Evolutionary conservation across 2,888 invertebrate species (phyloP).

Genomic region (Drosophila prostipennis): DNA sequence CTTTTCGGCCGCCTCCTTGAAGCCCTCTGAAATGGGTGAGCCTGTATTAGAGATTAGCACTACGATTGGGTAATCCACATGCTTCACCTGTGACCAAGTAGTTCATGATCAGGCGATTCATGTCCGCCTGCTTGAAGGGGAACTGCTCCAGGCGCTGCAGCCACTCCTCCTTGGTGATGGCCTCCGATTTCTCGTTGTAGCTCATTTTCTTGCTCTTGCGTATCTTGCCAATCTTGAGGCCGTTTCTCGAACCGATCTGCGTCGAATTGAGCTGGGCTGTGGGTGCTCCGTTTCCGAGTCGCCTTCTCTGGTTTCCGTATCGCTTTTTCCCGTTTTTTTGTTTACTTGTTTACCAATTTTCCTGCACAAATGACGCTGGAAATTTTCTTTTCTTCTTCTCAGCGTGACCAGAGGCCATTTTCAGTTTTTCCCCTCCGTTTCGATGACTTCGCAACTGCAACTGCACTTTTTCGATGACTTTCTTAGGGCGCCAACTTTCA

Average conservation of each 20-base stretch:
- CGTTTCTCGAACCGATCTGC: slow-evolving; percentile 58
- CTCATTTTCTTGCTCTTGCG: slow-evolving; percentile 81
- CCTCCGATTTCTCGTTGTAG: slow-evolving; percentile 83
- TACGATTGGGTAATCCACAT: too few relatives aligned
- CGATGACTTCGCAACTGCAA: neutral
- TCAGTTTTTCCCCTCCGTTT: neutral
- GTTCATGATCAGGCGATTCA: slow-evolving; percentile 99
- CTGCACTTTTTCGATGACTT: neutral
- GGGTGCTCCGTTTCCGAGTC: neutral
- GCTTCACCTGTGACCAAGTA: slow-evolving; percentile 96
- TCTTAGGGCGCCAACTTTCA: neutral
- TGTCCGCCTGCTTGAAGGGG: slow-evolving; percentile 94
- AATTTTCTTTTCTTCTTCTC: slow-evolving; percentile 37
- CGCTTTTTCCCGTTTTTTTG: neutral
- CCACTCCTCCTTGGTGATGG: slow-evolving; percentile 84
- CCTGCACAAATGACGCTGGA: slow-evolving; percentile 36
- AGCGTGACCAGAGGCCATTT: slow-evolving; percentile 2
- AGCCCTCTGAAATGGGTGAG: slow-evolving; percentile 88
- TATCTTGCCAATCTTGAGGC: slow-evolving; percentile 83
- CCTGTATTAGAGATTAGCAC: too few relatives aligned
- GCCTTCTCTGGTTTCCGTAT: neutral
- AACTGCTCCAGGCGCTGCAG: slow-evolving; percentile 84
- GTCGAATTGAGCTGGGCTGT: slow-evolving; percentile 4
- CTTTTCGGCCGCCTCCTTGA: slow-evolving; percentile 98
- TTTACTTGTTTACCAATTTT: slow-evolving; percentile 18